Conservation (phyloP, 2,888 invertebrate genomes). For the Apocheima hispidaria region DNA sequence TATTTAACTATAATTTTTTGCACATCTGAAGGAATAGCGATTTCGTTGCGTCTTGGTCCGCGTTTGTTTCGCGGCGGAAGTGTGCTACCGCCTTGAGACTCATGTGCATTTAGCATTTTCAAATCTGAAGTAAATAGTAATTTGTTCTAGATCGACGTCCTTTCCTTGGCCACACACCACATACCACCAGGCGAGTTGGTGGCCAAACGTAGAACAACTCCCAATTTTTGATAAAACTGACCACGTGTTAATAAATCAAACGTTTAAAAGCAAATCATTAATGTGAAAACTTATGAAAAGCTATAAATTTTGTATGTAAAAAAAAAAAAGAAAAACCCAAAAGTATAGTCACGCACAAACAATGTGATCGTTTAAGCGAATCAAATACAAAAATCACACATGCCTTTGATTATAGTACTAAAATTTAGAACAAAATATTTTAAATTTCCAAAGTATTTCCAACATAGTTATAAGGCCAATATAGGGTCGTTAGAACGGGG, state of each 20-base stretch:
- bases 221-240: no score
- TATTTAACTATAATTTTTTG: neutral
- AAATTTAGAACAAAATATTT: conserved; percentile 44
- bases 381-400: conserved; percentile 51
- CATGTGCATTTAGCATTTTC: no score
- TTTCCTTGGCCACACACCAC: no score
- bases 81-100: neutral
- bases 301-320: conserved; percentile 15
- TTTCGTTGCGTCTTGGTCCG: neutral
- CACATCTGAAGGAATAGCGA: neutral
- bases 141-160: no score
- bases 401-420: conserved; percentile 58
- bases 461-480: conserved; percentile 60
- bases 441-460: conserved; percentile 59
- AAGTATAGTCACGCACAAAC: conserved; percentile 71
- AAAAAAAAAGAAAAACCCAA: conserved; percentile 36
- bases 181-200: no score
- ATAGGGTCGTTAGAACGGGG: conserved; percentile 22
- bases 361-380: conserved; percentile 62
- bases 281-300: conserved; percentile 8
- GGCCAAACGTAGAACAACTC: no score
- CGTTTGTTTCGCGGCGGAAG: neutral
- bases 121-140: no score
- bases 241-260: conserved; percentile 11
- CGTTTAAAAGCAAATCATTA: conserved; percentile 8